Evolutionary conservation across 2,113 vertebrate species (phyloP), one percentile per base, ranked within the genome.

Genomic region (Bagarius yarrelli): DNA sequence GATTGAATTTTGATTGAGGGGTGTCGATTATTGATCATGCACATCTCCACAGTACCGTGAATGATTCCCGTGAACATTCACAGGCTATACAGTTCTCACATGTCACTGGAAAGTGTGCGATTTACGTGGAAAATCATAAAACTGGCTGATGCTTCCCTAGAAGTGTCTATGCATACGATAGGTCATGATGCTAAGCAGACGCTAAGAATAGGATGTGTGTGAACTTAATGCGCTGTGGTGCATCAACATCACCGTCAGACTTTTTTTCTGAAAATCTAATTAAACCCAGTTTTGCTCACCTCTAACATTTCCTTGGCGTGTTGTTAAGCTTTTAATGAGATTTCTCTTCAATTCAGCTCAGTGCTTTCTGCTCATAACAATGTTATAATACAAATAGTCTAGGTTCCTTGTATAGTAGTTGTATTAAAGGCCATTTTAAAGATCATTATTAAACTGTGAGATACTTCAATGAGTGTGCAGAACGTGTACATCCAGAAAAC

Each of bases 221-320:
- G 32, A 80, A 44, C 55, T 25, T 44, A 57, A 32, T 21, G 13
- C 71, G 60, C 57, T 71, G 32, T 60, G 30, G 55, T 63, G 34
- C 60, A 81, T 67, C 27, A 81, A 72, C 81, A 63, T 23, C 80
- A 78, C 50, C 11, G 64, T 60, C 44, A 60, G 8, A 36, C 63
- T 18, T 66, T 59, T 67, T 72, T 55, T 72, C 8, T 30, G 40
- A 53, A 85, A 77, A 60, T 82, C 56, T 71, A 79, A 80, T 83
- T 69, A 77, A 30, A 53, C 53, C 67, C 15, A 25, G 73, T 85
- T 80, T 64, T 40, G 83, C 16, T 66, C 57, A 23, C 75, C 75
- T 40, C 56, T 40, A 50, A 44, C 27, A 18, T 59, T 71, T 72
- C 6, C 55, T 44, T 19, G 30, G 40, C 56, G 60, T 25, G 19